Base-by-base conservation (phyloP, 37 sponge, comb jelly and placozoan genomes). In the Theonella swinhoei region DNA sequence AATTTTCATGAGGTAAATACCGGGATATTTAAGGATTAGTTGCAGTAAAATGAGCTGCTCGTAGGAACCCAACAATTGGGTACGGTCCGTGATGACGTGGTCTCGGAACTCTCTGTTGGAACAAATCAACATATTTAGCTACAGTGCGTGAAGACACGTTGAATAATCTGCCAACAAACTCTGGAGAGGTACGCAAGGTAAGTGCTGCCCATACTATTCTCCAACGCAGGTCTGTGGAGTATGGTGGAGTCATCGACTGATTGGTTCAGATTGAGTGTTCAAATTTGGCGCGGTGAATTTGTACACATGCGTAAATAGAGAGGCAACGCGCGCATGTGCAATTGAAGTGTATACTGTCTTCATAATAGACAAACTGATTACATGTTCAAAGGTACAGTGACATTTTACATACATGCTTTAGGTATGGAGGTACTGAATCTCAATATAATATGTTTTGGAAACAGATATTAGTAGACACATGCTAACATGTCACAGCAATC, bases 1-100 rank as follows among this genome's bases (percentile, higher is more conserved):
- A 17, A 72, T 72, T 72, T 72, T 40, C n/a, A 11, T 17, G 19
- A 72, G 26, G n/a, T 72, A 72, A 26, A 72, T 72, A 14, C 74
- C 74, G 8, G 74, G 74, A 11, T 40, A 11, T 26, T 67, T 26
- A 9, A 67, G 69, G 31, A 67, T 67, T 24, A 67, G 25, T 24
- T 24, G 19, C 23, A 67, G 31, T 11, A 67, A 26, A 22, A 67
- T 26, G 9, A 67, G 25, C 31, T 67, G 69, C 26, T 67, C 69
- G 26, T 67, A 67, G 9, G 11, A 17, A 59, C 61, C 61, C 17
- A 59, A 20, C 20, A 59, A n/a, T 23, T 17, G 61, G 61, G 17
- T 23, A 59, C 17, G 61, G 61, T 59, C 61, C 61, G 20, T 59
- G 61, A 59, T 59, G 17, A 59, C 61, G 61, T 59, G 61, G 20